Base-by-base conservation (phyloP, 2,113 vertebrate species). In the Hystrix cristata region DNA sequence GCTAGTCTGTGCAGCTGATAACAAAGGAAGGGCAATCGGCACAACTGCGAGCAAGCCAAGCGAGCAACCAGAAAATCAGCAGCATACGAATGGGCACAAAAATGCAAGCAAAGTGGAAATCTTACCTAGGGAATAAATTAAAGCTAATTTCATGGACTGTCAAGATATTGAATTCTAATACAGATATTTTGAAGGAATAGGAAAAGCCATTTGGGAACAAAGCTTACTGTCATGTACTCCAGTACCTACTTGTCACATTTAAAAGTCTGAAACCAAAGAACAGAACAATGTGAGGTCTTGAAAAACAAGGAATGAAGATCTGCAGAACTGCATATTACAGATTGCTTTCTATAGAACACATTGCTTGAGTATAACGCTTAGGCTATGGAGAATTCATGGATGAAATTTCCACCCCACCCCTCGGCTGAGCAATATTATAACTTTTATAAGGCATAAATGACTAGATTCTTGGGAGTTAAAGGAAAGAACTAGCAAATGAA, bases 91-190 rank as follows among this genome's bases (percentile, higher is more conserved):
- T 92, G 57, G 51, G 16, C 16, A 69, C 64, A 83, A 60, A 95
- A 94, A 91, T 80, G 64, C 8, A 87, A 83, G 62, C 67, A 87
- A 93, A 79, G 43, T 51, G 2, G 57, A 51, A 90, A 71, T 13
- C 59, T 79, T 65, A 84, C 43, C 85, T 87, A 62, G 80, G 48
- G 31, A 97, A 60, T 92, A 90, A 74, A 94, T 76, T 88, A 94
- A 65, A 91, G n/a, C 81, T 85, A 85, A 96, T 81, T 90, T 85
- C 34, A 65, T 46, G 53, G 14, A 76, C 60, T n/a, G 23, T 89
- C 67, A 90, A 87, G 62, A 79, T 38, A 79, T 21, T 60, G 80
- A 55, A 90, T 92, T 86, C 62, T 38, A 82, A 82, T 82, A 38
- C 7, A 78, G 57, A 69, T 71, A 84, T 79, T 19, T 74, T 95